Evolutionary conservation across 1,140 invertebrate species (phyloP).

Genomic region (Lepeophtheirus salmonis): DNA sequence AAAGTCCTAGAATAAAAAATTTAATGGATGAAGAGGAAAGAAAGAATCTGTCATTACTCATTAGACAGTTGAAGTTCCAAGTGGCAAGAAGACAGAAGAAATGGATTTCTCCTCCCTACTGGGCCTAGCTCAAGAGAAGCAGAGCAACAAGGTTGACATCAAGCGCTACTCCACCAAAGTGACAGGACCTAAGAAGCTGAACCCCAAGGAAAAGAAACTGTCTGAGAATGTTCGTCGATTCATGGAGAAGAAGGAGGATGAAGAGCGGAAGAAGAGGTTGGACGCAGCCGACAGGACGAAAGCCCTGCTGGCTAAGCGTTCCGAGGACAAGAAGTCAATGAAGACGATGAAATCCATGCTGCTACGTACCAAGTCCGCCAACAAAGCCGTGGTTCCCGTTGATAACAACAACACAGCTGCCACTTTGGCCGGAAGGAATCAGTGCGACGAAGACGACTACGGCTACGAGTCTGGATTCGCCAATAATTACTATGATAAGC

Average conservation of each 20-base stretch:
- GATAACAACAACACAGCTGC: background rate
- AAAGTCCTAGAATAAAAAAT: no score
- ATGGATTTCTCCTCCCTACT: slow-evolving; percentile 1
- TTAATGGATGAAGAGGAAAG: no score
- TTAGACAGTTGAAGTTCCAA: no score
- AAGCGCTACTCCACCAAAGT: slow-evolving; percentile 5
- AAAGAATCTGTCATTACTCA: no score
- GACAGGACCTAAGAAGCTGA: background rate
- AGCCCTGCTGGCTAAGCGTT: background rate
- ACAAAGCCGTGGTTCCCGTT: slow-evolving; percentile 2
- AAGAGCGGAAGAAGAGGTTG: background rate
- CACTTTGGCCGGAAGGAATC: slow-evolving; percentile 28
- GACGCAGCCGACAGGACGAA: background rate
- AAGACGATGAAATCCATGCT: slow-evolving; percentile 6
- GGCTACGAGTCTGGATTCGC: slow-evolving; percentile 65
- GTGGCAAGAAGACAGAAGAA: background rate
- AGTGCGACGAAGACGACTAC: slow-evolving; percentile 73
- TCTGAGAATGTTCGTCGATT: slow-evolving; percentile 3
- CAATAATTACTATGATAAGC: slow-evolving; percentile 53
- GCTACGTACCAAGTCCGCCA: slow-evolving; percentile 2
- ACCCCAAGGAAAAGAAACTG: slow-evolving; percentile 9
- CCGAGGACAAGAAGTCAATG: background rate
- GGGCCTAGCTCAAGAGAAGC: slow-evolving; percentile 8
- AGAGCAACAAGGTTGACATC: slow-evolving; percentile 9
- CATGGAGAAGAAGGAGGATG: slow-evolving; percentile 2